Evolutionary conservation across 2,113 vertebrate genomes (phyloP), one percentile per base, ranked within the genome.

Genomic region (Ibidorhyncha struthersii): DNA sequence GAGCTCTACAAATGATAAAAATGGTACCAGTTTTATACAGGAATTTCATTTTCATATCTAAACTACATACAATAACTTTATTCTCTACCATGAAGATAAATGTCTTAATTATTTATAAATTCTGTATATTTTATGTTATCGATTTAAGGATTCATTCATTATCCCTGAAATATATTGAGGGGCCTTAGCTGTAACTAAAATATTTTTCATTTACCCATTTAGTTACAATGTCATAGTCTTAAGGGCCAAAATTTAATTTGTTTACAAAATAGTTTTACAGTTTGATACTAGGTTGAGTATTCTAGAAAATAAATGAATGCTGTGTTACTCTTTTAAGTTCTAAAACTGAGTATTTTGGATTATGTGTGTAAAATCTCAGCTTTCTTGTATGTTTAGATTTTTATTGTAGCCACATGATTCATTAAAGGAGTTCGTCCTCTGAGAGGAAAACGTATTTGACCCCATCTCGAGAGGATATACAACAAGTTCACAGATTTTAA

Each of bases 101-200:
- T 98, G 92, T 96, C 91, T 97, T 98, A 96, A 96, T 97, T 98
- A 97, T 96, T 97, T 97, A 85, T 97, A 96, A 97, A 97, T 97
- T 97, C 97, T 97, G 96, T 96, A 90, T 93, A 86, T 96, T 97
- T 96, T 97, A 95, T 81, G 78, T 30, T 97, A 78, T 97, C 30
- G 65, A 93, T 97, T 96, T 98, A 96, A 93, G 43, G 86, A 92
- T 97, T 97, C 95, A 97, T 98, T 98, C 56, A 76, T 98, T 98
- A 89, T 96, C 84, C 83, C 89, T 79, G 69, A 97, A 97, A 93
- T 88, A 74, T 83, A 95, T 96, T 90, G 97, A 97, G 95, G 95
- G 67, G 58, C 76, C 90, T 73, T 67, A 95, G 30, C 96, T 96
- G 94, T 97, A 98, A 97, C 93, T 98, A 97, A 97, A 96, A 96